Conservation (phyloP, 2,888 invertebrate genomes). For the Ptychoptera contaminata region DNA sequence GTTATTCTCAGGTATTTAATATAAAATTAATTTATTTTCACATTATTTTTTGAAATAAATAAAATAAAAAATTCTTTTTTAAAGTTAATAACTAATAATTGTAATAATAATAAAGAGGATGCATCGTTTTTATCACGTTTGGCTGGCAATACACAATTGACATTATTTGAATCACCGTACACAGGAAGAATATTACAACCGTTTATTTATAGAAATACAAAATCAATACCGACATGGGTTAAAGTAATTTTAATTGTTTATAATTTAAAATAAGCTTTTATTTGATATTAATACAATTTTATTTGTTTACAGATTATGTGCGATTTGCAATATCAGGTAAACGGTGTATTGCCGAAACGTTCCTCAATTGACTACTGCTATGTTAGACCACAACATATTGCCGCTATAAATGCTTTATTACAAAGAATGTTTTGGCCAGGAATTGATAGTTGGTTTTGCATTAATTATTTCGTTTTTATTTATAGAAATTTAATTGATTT, state of each 20-base stretch:
- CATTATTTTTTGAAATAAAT: neutral
- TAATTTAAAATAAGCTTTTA: constrained; percentile 17
- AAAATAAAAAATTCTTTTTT: constrained; percentile 1
- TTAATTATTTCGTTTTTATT: constrained; percentile 3
- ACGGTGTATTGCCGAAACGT: constrained; percentile 31
- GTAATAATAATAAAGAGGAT: constrained; percentile 14
- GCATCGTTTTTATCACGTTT: constrained; percentile 33
- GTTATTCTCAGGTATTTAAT: constrained; percentile 18
- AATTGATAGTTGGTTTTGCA: constrained; percentile 49
- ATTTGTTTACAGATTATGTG: constrained; percentile 26
- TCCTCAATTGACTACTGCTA: constrained; percentile 73
- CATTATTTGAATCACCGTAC: constrained; percentile 49
- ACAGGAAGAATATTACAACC: constrained; percentile 63
- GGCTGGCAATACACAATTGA: constrained; percentile 35
- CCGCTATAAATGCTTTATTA: constrained; percentile 70
- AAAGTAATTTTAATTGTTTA: constrained; percentile 37
- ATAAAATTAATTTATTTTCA: neutral
- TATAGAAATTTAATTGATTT: neutral
- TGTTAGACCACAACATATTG: constrained; percentile 73
- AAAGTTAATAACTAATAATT: constrained; percentile 17
- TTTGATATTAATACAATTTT: neutral
- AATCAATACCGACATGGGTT: constrained; percentile 54
- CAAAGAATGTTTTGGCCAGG: constrained; percentile 85
- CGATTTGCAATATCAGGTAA: constrained; percentile 30
- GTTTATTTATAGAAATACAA: constrained; percentile 59